These are phyloP conservation scores for Callipepla squamata DNA, from an alignment of 2,113 vertebrate species.

Conservation along the genomic window DNA sequence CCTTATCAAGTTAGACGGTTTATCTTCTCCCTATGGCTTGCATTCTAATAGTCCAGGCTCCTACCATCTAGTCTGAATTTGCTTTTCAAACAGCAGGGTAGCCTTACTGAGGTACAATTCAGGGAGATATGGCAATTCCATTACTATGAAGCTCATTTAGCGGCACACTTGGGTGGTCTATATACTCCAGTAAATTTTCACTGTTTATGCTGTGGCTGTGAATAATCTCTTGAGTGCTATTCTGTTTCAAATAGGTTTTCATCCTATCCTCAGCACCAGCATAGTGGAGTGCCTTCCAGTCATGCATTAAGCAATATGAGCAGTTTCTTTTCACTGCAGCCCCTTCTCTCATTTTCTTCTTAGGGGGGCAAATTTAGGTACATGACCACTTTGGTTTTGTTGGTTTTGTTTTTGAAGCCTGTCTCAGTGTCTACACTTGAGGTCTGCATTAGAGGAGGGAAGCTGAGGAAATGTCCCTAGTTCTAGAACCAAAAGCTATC, in stretches of 20 bases:
- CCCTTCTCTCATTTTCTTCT: not conserved
- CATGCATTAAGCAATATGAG: not conserved
- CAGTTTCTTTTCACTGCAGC: not conserved
- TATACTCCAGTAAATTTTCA: conserved; percentile 53
- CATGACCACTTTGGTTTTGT: not conserved
- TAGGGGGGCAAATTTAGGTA: not conserved
- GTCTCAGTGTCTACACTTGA: not conserved
- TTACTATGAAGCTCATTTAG: conserved; percentile 59
- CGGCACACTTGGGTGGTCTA: conserved; percentile 45
- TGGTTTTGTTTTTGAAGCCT: not conserved
- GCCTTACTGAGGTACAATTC: not conserved
- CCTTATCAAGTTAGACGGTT: conserved; percentile 36
- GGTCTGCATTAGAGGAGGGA: not conserved
- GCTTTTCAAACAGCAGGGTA: conserved; percentile 33
- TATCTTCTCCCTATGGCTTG: conserved; percentile 5
- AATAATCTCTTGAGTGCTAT: conserved; percentile 33
- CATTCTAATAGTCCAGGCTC: conserved; percentile 22
- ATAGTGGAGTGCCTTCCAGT: not conserved
- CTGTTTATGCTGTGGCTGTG: conserved; percentile 32
- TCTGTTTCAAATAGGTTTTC: not conserved
- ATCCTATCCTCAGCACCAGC: not conserved
- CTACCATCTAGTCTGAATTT: conserved; percentile 33
- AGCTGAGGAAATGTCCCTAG: rapidly evolving
- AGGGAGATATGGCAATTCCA: conserved; percentile 30
- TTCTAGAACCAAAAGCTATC: not conserved